Evolutionary conservation across 2,797 vertebrate genomes (phyloP).

Genomic region (Prionace glauca): DNA sequence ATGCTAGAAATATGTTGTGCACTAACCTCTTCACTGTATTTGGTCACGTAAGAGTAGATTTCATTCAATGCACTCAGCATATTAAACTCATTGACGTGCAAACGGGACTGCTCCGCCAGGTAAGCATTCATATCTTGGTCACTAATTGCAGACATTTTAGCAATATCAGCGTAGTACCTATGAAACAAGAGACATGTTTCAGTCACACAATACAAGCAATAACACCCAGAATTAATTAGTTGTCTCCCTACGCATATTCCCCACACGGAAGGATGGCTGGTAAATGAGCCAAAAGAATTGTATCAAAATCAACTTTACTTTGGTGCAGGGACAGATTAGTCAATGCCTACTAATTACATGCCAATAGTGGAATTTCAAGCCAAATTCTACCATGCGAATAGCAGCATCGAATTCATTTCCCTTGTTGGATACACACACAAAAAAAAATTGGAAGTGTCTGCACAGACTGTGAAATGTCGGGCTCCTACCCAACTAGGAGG

Average conservation of each 20-base stretch:
- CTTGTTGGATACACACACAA: background rate
- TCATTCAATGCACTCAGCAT: slow-evolving; percentile 95
- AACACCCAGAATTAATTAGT: background rate
- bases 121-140: slow-evolving; percentile 99
- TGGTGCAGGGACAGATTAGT: background rate
- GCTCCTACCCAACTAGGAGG: background rate
- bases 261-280: background rate
- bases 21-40: slow-evolving; percentile 93
- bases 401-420: background rate
- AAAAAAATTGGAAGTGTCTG: background rate
- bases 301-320: background rate
- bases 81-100: slow-evolving; percentile 90
- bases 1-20: background rate
- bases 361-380: background rate
- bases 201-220: background rate
- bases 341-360: background rate
- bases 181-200: background rate
- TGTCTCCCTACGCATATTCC: background rate
- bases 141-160: slow-evolving; percentile 89
- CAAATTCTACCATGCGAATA: background rate
- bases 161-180: slow-evolving; percentile 97
- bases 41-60: slow-evolving; percentile 97
- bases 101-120: slow-evolving; percentile 90
- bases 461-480: background rate
- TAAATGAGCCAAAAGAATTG: background rate